These are phyloP conservation scores for Sarcoramphus papa DNA, from an alignment of 2,797 vertebrate species.

Conservation along the genomic window DNA sequence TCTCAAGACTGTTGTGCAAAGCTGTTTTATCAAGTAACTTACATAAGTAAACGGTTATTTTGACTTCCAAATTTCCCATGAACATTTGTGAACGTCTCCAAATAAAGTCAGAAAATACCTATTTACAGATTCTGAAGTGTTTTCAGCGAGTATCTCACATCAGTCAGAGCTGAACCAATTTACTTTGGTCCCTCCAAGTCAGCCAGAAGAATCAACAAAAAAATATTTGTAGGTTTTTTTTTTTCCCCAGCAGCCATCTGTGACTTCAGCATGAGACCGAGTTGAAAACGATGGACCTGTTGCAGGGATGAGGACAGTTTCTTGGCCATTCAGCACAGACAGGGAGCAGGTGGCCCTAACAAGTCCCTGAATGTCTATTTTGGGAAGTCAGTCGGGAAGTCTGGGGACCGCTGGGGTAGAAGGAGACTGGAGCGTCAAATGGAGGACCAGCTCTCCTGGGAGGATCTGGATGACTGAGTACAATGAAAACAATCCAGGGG, in stretches of 20 bases:
- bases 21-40: background rate
- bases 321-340: background rate
- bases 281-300: rapidly evolving
- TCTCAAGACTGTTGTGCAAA: background rate
- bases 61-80: background rate
- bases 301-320: background rate
- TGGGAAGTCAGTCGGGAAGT: background rate
- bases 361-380: background rate
- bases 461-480: rapidly evolving
- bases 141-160: background rate
- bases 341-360: background rate
- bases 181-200: background rate
- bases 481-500: background rate
- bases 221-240: background rate
- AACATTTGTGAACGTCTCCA: background rate
- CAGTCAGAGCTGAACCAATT: background rate
- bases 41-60: rapidly evolving
- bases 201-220: background rate
- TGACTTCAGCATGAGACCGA: rapidly evolving
- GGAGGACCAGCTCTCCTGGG: background rate
- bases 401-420: background rate
- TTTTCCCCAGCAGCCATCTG: background rate
- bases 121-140: background rate
- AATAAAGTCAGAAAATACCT: background rate
- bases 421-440: background rate